Percentiles rank a stretch among this genome's conserved stretches.
Evolutionary conservation across 2,113 vertebrate genomes (phyloP).

Genomic region (Megaptera novaeangliae): DNA sequence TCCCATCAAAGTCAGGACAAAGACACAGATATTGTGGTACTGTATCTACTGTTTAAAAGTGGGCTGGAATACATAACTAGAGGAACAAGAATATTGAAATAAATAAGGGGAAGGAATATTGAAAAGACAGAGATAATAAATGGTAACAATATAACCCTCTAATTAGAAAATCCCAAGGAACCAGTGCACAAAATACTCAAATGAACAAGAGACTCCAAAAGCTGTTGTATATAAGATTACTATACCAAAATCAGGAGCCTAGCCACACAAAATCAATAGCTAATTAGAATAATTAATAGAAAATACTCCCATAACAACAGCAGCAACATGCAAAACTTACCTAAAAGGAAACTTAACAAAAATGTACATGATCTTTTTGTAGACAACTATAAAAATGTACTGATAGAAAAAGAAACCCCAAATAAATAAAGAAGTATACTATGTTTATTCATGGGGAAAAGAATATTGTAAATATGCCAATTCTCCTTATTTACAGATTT

Average conservation of each 20-base stretch:
- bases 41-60: not conserved
- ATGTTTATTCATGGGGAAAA: slow-evolving; percentile 2
- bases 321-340: not conserved
- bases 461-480: not conserved
- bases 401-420: not conserved
- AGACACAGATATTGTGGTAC: not conserved
- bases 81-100: not conserved
- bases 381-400: slow-evolving; percentile 1
- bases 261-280: not conserved
- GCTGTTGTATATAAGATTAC: not conserved
- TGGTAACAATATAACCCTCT: not conserved
- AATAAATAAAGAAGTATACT: not conserved
- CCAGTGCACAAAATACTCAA: not conserved
- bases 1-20: not conserved
- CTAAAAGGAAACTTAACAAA: not conserved
- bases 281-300: slow-evolving; percentile 23
- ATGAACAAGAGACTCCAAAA: not conserved
- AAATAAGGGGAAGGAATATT: not conserved
- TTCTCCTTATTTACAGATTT: slow-evolving; percentile 26
- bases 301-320: not conserved
- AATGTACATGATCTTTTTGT: not conserved
- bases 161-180: slow-evolving; percentile 35
- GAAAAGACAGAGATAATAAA: not conserved
- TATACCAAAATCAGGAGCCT: not conserved
- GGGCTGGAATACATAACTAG: not conserved